Evolutionary conservation across 1,140 invertebrate species (phyloP), one percentile per base, ranked within the genome.

Genomic region (Caenorhabditis brenneri): DNA sequence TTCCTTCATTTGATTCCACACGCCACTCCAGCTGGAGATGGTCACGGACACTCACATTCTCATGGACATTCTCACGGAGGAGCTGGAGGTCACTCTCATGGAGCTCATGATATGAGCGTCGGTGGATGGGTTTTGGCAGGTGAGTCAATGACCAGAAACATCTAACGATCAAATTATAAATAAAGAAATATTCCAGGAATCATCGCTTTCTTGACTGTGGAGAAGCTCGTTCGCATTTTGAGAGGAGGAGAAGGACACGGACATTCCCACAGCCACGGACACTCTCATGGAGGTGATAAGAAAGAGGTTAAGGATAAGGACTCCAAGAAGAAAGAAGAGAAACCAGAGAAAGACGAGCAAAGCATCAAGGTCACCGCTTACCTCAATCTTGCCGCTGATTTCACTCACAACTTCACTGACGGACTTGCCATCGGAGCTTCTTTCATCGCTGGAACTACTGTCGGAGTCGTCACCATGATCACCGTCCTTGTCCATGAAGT

Each of bases 1-100:
- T 98, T 98, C 92, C 92, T 98, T 3, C 96, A 98, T 93, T 92
- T 98, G 29, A 98, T 98, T 90, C 96, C 96, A 33, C 96, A 98
- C 92, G 96, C 96, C 16, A 93, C 97, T 1, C 92, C 94, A 10
- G 82, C 69, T 33, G 69, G 78, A 55, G 55, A 92, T 60, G 91
- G 92, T 27, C 91, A 93, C 88, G 91, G 91, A 12, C 93, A 94
- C 88, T 84, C 90, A 19, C 65, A 81, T 46, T 33, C 49, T n/a
- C 84, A 85, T 80, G 46, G 58, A 27, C 93, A 94, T 88, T 89
- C 88, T 4, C 92, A 93, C 87, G 87, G 87, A 2, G 86, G 91
- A 85, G 92, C 94, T 22, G 92, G 92, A 83, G 83, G 55, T 16
- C 91, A 92, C 80, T 78, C 86, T 3, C 92, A 93, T 85, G 82